Evolutionary conservation across 2,888 invertebrate genomes (phyloP).

Genomic region (Tryphoninae sp.): DNA sequence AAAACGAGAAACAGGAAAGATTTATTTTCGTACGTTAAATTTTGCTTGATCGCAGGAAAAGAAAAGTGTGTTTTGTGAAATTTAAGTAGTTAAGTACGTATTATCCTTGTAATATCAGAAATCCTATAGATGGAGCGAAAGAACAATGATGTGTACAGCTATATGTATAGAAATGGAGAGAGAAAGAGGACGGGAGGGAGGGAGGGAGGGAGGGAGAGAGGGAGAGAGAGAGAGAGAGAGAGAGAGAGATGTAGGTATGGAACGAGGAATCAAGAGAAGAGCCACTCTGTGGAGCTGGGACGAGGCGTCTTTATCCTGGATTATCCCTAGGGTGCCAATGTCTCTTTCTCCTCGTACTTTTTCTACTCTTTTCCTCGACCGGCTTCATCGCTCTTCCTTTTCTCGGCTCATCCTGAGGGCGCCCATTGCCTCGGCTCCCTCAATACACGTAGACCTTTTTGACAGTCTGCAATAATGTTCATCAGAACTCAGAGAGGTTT

Average conservation of each 20-base stretch:
- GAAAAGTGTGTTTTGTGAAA: constrained; percentile 25
- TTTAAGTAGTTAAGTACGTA: constrained; percentile 34
- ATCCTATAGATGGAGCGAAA: constrained; percentile 3
- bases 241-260: neutral
- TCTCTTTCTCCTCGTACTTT: constrained; percentile 31
- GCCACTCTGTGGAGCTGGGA: constrained; percentile 58
- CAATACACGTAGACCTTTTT: constrained; percentile 56
- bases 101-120: constrained; percentile 38
- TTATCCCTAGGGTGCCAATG: constrained; percentile 67
- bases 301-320: constrained; percentile 67
- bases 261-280: constrained; percentile 60
- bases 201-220: too few relatives aligned
- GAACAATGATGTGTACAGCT: neutral
- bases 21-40: constrained; percentile 3
- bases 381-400: constrained; percentile 38
- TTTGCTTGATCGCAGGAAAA: neutral
- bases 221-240: too few relatives aligned
- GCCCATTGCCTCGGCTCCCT: constrained; percentile 27
- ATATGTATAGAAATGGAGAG: neutral
- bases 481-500: constrained; percentile 16
- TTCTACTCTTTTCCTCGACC: constrained; percentile 22
- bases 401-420: constrained; percentile 33
- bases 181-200: too few relatives aligned
- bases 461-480: constrained; percentile 29
- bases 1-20: neutral